These are phyloP conservation scores for Microcaecilia unicolor DNA, from an alignment of 2,797 vertebrate species.

Conservation along the genomic window DNA sequence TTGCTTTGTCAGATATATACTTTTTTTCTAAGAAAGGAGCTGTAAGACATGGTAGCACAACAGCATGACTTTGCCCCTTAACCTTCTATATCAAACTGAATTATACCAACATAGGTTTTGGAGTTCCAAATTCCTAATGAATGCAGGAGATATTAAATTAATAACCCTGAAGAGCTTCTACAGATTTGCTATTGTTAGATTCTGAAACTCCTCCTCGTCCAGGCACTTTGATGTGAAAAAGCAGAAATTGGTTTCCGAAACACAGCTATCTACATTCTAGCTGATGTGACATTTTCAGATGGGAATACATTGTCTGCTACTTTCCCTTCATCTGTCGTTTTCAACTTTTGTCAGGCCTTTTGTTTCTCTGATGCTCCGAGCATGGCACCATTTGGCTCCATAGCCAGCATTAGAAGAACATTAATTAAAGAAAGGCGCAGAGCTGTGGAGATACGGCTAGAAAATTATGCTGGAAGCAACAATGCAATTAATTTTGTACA, in stretches of 20 bases:
- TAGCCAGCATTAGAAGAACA: constrained; percentile 56
- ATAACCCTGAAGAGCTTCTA: no score
- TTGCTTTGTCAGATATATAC: no score
- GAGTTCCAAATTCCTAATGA: no score
- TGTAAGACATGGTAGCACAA: no score
- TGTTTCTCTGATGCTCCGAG: constrained; percentile 56
- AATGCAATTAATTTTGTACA: constrained; percentile 66
- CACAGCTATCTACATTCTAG: constrained; percentile 13
- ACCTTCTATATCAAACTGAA: no score
- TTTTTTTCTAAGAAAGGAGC: no score
- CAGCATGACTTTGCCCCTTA: no score
- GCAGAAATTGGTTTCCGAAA: neutral
- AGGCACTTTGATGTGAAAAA: no score
- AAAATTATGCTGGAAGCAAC: constrained; percentile 56
- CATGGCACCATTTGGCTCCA: constrained; percentile 53
- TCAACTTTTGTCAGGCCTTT: constrained; percentile 46
- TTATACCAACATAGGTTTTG: no score
- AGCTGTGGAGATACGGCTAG: constrained; percentile 44
- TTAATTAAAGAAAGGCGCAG: constrained; percentile 57
- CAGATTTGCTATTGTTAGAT: no score
- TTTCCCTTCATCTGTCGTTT: constrained; percentile 33
- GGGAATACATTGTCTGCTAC: constrained; percentile 19
- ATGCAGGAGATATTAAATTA: no score
- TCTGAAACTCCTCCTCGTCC: no score
- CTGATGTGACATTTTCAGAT: constrained; percentile 27